Conservation (phyloP, 2,113 vertebrate genomes). For the Podarcis raffonei region DNA sequence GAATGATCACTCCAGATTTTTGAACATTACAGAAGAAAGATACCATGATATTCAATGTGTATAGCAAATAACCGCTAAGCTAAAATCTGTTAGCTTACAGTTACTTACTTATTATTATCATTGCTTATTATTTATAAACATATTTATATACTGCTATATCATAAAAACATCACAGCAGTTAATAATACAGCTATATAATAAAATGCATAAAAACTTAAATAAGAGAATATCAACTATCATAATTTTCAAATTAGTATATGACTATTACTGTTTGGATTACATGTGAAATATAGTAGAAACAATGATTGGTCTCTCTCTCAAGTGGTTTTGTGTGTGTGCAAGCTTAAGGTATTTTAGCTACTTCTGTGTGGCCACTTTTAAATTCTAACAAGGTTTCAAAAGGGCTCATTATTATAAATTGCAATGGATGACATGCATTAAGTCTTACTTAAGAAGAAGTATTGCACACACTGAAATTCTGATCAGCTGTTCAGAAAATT, state of each 20-base stretch:
- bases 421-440: neutral
- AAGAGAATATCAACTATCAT: too few relatives aligned
- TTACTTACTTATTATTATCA: too few relatives aligned
- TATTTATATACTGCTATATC: too few relatives aligned
- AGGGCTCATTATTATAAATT: constrained; percentile 16
- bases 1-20: neutral
- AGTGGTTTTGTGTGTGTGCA: neutral
- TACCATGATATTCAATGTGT: neutral
- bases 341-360: constrained; percentile 2
- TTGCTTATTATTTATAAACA: too few relatives aligned
- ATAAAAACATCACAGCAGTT: too few relatives aligned
- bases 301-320: neutral
- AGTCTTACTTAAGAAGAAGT: neutral
- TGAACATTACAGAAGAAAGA: neutral
- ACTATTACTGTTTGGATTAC: neutral
- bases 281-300: neutral
- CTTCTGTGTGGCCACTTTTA: neutral
- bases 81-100: too few relatives aligned
- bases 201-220: too few relatives aligned
- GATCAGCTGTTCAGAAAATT: neutral
- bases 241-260: neutral
- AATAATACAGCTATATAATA: too few relatives aligned
- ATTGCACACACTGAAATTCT: neutral
- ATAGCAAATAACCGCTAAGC: too few relatives aligned
- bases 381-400: constrained; percentile 38